Evolutionary conservation across 2,113 vertebrate genomes (phyloP).

Genomic region (Eretmochelys imbricata): DNA sequence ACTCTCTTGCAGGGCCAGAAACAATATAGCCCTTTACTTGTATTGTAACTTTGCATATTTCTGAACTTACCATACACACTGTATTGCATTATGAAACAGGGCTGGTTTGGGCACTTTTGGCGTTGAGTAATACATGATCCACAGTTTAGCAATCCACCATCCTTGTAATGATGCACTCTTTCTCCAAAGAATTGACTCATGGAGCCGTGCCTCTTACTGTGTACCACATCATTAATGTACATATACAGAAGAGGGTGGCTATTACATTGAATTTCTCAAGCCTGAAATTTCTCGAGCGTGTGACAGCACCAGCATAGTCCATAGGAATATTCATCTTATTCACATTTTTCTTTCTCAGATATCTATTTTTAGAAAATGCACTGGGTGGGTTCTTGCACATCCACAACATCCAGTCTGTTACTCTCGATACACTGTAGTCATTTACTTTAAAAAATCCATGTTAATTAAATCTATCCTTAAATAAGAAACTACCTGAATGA

Average conservation of each 20-base stretch:
- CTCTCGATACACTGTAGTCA: fast-evolving
- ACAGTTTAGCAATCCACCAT: neutral
- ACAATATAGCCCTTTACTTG: neutral
- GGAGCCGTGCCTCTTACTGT: neutral
- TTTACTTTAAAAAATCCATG: neutral
- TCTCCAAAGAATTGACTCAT: neutral
- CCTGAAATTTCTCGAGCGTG: neutral
- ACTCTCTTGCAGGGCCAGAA: neutral
- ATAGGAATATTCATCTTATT: neutral
- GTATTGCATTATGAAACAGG: neutral
- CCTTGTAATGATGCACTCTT: neutral
- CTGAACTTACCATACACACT: neutral
- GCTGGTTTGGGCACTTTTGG: neutral
- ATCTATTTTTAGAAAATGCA: neutral
- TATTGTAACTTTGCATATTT: neutral
- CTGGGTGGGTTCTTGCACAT: neutral
- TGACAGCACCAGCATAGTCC: neutral
- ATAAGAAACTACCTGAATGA: neutral
- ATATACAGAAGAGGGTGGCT: neutral
- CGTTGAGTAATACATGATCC: neutral
- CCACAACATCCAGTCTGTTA: fast-evolving
- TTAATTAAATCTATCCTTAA: neutral
- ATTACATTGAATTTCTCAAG: neutral
- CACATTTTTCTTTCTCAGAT: neutral
- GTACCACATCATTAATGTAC: neutral